Evolutionary conservation across 2,797 vertebrate genomes (phyloP).

Genomic region (Eulemur mongoz): DNA sequence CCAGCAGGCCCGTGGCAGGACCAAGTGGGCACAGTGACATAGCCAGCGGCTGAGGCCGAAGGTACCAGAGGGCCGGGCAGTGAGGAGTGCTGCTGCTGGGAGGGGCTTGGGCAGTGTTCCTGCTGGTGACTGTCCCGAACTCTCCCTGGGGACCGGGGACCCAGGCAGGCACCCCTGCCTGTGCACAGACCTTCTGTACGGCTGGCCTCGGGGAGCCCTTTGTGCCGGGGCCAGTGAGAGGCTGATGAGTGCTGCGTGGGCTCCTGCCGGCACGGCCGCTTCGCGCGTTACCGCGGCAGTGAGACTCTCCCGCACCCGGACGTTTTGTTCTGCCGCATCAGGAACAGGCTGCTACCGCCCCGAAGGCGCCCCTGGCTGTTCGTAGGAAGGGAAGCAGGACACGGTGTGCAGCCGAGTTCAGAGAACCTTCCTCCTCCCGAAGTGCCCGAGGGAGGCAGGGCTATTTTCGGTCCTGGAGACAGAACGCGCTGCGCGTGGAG

Average conservation of each 20-base stretch:
- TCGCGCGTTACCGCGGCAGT: neutral
- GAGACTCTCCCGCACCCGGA: constrained; percentile 27
- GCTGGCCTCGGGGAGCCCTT: neutral
- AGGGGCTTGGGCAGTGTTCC: neutral
- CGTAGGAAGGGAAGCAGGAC: neutral
- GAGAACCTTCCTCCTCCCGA: neutral
- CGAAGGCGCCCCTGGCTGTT: neutral
- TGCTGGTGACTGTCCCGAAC: fast-evolving
- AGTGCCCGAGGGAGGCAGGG: neutral
- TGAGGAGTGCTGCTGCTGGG: fast-evolving
- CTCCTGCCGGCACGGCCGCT: neutral
- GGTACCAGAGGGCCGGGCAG: fast-evolving
- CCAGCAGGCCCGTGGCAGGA: neutral
- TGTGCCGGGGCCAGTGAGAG: neutral
- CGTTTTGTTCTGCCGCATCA: neutral
- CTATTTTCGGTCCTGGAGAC: neutral
- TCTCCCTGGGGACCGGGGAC: no score
- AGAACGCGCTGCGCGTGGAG: neutral
- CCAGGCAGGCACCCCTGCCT: fast-evolving
- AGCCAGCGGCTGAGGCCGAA: fast-evolving
- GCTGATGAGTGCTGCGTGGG: neutral
- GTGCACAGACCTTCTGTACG: fast-evolving
- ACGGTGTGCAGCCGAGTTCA: fast-evolving
- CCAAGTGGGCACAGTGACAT: neutral
- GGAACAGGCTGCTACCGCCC: neutral